Percentiles rank a stretch among this genome's conserved stretches.
These are phyloP conservation scores for Bolinopsis microptera DNA, from an alignment of 37 sponge, comb jelly and placozoan species.

Conservation along the genomic window DNA sequence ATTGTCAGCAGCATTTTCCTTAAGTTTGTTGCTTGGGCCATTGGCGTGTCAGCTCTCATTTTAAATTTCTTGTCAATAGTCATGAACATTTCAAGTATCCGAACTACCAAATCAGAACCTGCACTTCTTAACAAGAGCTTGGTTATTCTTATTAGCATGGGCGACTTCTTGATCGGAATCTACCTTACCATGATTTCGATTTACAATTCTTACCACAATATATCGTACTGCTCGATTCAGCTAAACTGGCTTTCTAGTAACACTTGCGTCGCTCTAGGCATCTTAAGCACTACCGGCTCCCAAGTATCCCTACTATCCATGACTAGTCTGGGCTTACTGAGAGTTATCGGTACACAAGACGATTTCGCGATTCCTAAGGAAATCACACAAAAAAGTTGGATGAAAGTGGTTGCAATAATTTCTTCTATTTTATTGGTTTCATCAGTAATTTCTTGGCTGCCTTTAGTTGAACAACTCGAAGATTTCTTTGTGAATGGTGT, in stretches of 20 bases:
- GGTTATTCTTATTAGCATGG: not conserved
- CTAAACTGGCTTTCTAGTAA: not conserved
- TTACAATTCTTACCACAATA: not conserved
- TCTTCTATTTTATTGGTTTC: not conserved
- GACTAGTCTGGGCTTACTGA: not conserved
- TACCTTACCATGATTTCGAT: not conserved
- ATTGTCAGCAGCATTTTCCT: not conserved
- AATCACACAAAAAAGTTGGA: not conserved
- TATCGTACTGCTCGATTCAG: not conserved
- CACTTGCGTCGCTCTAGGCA: not conserved
- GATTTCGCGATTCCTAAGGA: not conserved
- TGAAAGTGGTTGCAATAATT: not conserved
- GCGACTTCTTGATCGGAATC: conserved; percentile 2
- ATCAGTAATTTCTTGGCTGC: not conserved
- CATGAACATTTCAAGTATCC: not conserved
- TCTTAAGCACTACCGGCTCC: conserved; percentile 18
- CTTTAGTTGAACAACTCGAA: not conserved
- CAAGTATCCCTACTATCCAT: not conserved
- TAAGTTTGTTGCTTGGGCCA: not conserved
- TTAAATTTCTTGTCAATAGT: not conserved
- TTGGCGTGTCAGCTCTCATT: not conserved
- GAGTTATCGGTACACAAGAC: not conserved
- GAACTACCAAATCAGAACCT: not conserved
- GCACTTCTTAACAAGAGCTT: not conserved
- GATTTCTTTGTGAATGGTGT: not conserved